A percentile compares a stretch with the other conserved stretches of the same genome.
Conservation (phyloP, 2,113 vertebrate genomes). For the Pan troglodytes region NHGRI_mPanTro3-v2.1_pri NC_072421.2:12643501-12644000, state of each 20-base stretch:
- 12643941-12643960: too few species aligned
- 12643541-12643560: background rate
- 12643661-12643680: constrained; percentile 1
- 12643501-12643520: background rate
- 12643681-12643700: background rate
- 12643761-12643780: background rate
- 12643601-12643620: background rate
- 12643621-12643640: background rate
- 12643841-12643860: background rate
- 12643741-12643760: background rate
- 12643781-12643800: background rate
- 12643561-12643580: background rate
- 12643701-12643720: background rate
- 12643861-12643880: too few species aligned
- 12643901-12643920: too few species aligned
- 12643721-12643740: background rate
- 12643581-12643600: background rate
- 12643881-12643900: too few species aligned
- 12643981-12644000: background rate
- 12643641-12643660: background rate
- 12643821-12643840: background rate
- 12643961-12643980: too few species aligned
- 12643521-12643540: background rate
- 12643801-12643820: constrained; percentile 14
- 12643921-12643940: too few species aligned